Percentiles rank a stretch among this genome's conserved stretches.
phyloP scores from a whole-genome alignment of 2,797 vertebrate genomes.

The Salmo trutta region DNA sequence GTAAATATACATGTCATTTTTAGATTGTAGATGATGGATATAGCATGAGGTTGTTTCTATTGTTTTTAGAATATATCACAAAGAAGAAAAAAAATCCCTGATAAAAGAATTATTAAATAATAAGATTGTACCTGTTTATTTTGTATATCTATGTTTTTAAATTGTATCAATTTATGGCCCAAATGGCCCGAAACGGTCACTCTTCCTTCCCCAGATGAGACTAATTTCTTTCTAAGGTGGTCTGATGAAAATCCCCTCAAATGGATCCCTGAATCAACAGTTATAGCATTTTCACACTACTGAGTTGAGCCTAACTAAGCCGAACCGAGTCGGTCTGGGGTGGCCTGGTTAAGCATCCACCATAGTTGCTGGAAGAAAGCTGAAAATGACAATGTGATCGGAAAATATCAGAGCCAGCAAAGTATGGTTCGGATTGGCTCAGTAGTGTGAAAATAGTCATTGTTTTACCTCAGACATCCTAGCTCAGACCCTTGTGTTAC shows the following conservation, averaged over 20 bases:
- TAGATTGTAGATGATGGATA: slow-evolving; percentile 56
- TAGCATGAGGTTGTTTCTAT: slow-evolving; percentile 54
- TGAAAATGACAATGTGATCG: background rate
- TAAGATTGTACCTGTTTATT: slow-evolving; percentile 9
- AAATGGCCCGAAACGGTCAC: slow-evolving; percentile 28
- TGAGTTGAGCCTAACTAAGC: background rate
- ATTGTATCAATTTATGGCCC: slow-evolving; percentile 47
- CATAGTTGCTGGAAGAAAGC: background rate
- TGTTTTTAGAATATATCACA: slow-evolving; percentile 40
- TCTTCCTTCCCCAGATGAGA: slow-evolving; percentile 13
- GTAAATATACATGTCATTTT: slow-evolving; percentile 61
- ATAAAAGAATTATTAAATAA: slow-evolving; percentile 48
- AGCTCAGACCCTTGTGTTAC: background rate
- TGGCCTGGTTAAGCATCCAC: background rate
- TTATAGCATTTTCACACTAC: background rate
- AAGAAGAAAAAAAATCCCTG: slow-evolving; percentile 37
- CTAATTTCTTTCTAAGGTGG: slow-evolving; percentile 11
- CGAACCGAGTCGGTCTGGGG: background rate
- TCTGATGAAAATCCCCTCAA: slow-evolving; percentile 21
- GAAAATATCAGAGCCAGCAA: background rate
- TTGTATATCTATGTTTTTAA: slow-evolving; percentile 28
- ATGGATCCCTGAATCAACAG: slow-evolving; percentile 69
- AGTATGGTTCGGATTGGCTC: background rate
- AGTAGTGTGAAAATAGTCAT: slow-evolving; percentile 31
- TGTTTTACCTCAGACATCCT: slow-evolving; percentile 77